Conservation (phyloP, 2,888 invertebrate genomes). For the Aporophyla nigra region DNA sequence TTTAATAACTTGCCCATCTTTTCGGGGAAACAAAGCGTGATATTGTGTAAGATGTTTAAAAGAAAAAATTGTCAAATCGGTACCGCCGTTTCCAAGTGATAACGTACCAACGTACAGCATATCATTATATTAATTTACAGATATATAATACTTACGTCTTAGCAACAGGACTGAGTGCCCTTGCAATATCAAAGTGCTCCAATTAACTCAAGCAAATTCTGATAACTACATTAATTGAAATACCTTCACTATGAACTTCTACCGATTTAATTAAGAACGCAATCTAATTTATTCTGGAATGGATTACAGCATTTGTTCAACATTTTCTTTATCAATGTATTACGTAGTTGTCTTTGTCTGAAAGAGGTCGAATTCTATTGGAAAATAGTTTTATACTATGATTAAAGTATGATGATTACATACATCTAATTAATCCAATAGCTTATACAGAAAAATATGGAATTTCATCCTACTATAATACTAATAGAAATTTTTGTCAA, state of each 20-base stretch:
- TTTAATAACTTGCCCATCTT: no score
- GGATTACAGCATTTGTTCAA: slow-evolving; percentile 30
- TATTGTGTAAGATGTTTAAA: no score
- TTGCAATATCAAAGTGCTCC: slow-evolving; percentile 20
- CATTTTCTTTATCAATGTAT: slow-evolving; percentile 13
- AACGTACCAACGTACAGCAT: no score
- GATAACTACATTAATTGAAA: slow-evolving; percentile 56
- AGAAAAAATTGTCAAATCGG: no score
- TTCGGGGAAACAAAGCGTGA: no score
- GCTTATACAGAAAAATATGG: no score
- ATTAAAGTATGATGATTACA: neutral
- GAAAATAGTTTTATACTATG: neutral
- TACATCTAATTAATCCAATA: no score
- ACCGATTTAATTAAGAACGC: slow-evolving; percentile 55
- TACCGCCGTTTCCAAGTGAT: no score
- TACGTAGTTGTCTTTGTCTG: slow-evolving; percentile 3
- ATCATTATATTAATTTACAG: no score
- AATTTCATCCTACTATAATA: no score
- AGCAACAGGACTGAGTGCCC: neutral
- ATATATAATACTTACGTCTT: no score
- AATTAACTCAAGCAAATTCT: slow-evolving; percentile 46
- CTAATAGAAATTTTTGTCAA: neutral
- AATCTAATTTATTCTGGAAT: slow-evolving; percentile 39
- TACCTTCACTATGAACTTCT: slow-evolving; percentile 49
- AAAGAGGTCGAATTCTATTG: neutral